Conservation (phyloP, 2,113 vertebrate genomes). For the Rallus limicola region DNA sequence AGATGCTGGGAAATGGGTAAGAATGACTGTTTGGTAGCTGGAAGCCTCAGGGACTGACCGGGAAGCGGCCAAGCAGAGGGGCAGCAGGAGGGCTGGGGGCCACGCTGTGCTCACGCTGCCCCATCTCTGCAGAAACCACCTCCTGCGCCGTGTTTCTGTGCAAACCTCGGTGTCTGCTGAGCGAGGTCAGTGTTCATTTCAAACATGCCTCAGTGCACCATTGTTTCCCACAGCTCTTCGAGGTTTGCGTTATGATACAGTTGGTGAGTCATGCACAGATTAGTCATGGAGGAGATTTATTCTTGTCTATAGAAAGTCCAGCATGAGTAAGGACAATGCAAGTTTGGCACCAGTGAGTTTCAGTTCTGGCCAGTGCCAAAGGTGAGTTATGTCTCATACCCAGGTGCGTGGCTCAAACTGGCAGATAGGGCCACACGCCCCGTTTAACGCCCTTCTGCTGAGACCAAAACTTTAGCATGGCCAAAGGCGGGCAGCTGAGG, state of each 20-base stretch:
- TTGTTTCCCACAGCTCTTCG: conserved; percentile 12
- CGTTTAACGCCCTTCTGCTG: neutral
- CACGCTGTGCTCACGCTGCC: neutral
- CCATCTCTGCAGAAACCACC: neutral
- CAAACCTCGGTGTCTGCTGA: neutral
- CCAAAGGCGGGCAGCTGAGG: neutral
- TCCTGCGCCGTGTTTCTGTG: neutral
- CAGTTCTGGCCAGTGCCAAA: neutral
- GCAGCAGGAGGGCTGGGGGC: neutral
- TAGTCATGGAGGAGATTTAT: conserved; percentile 37
- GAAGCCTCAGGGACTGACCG: accelerated
- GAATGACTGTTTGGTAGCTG: neutral
- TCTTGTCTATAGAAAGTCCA: neutral
- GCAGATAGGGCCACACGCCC: neutral
- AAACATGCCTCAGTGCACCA: neutral
- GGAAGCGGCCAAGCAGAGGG: accelerated
- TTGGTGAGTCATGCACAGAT: conserved; percentile 41
- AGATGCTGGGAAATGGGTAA: neutral
- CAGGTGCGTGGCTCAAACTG: neutral
- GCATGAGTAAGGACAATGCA: neutral
- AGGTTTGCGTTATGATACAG: neutral
- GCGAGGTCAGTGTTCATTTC: neutral
- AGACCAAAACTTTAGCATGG: neutral
- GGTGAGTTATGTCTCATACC: neutral
- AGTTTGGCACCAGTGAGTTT: neutral